Evolutionary conservation across 2,113 vertebrate species (phyloP), one percentile per base, ranked within the genome.

Genomic region (Eclectus roratus): DNA sequence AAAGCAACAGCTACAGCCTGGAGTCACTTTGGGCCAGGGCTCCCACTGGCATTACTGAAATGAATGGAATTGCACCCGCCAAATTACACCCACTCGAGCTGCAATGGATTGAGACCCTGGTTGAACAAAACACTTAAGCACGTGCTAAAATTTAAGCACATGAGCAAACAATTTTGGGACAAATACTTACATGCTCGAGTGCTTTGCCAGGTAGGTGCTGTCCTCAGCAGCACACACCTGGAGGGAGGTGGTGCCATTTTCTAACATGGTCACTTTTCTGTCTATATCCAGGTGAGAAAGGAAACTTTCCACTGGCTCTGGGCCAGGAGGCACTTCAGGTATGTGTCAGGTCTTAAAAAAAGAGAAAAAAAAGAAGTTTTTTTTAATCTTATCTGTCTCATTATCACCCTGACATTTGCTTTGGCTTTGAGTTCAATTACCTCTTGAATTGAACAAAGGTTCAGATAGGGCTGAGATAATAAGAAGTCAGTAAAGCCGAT

Each of bases 351-450:
- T 70, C 76, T 91, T 88, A 4, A 10, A 68, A 61, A 60, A 83
- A 21, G 50, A 46, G 39, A 46, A 76, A 78, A 66, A 55, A 55
- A 56, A 6, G 5, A 10, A 7, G 12, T 21, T 49, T 80, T 80
- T 85, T 88, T 79, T 84, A 93, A 85, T 89, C 93, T 80, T 96
- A 95, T 97, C 96, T 74, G 81, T 85, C 92, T 98, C 96, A 94
- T 97, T 97, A 97, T 98, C 97, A 86, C 60, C 44, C 96, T 98
- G 97, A 97, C 98, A 98, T 98, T 98, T 98, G 97, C 97, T 98
- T 98, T 98, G 97, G 97, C 97, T 97, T 97, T 63, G 37, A 74
- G 81, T 97, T 97, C 96, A 97, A 97, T 97, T 97, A 98, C 94
- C 93, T 96, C 97, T 92, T 93, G 92, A 95, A 94, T 79, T 86